These are phyloP conservation scores for Drosophila mauritiana DNA, from an alignment of 1,140 invertebrate species.

Conservation along the genomic window DNA sequence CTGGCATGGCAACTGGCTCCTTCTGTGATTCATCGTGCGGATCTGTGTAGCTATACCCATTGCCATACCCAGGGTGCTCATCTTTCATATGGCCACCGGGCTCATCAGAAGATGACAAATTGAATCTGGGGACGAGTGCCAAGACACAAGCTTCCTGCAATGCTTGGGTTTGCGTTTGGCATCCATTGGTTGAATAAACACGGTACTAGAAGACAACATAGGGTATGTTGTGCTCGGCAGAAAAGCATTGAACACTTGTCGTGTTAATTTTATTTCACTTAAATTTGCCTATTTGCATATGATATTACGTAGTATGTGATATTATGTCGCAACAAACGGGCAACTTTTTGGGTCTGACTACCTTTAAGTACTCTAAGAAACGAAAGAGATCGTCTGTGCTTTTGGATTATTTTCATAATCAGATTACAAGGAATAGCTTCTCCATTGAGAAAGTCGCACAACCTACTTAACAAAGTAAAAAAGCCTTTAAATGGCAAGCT, in stretches of 20 bases:
- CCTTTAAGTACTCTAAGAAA: background rate
- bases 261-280: too few relatives aligned
- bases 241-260: background rate
- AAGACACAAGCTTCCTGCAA: conserved; percentile 1
- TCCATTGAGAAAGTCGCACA: background rate
- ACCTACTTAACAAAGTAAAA: background rate
- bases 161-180: conserved; percentile 1
- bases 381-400: background rate
- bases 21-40: conserved; percentile 7
- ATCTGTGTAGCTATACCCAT: conserved; percentile 1
- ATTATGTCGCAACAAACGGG: too few relatives aligned
- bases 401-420: background rate
- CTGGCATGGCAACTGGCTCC: conserved; percentile 45
- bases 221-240: background rate
- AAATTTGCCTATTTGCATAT: too few relatives aligned
- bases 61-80: conserved; percentile 17
- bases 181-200: conserved; percentile 4
- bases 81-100: conserved; percentile 35
- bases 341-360: too few relatives aligned
- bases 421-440: background rate
- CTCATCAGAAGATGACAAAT: conserved; percentile 39
- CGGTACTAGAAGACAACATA: background rate
- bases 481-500: conserved; percentile 1
- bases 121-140: conserved; percentile 31
- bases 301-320: too few relatives aligned